Conservation (phyloP, 1,140 invertebrate genomes). For the Drosophila micromelanica region DNA sequence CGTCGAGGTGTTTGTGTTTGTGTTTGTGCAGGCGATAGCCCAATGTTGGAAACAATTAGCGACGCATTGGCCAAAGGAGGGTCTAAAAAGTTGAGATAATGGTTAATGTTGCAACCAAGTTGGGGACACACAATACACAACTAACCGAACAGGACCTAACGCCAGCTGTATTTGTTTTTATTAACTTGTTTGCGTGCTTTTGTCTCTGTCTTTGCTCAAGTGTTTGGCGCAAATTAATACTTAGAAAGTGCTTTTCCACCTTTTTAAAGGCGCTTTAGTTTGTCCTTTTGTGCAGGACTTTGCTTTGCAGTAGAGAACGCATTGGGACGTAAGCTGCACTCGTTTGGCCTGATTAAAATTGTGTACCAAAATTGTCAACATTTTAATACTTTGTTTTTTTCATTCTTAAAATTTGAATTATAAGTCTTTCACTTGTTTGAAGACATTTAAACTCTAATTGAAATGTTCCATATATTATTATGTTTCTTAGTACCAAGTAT, state of each 20-base stretch:
- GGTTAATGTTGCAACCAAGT: slow-evolving; percentile 26
- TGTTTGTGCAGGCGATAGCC: slow-evolving; percentile 63
- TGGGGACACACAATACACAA: slow-evolving; percentile 11
- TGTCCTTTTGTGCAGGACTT: slow-evolving; percentile 51
- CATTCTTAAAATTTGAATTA: too few relatives aligned
- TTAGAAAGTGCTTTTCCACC: slow-evolving; percentile 68
- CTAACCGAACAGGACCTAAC: background rate
- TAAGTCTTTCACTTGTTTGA: too few relatives aligned
- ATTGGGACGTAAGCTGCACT: slow-evolving; percentile 51
- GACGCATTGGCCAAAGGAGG: slow-evolving; percentile 48
- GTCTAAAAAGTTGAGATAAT: background rate
- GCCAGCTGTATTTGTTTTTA: slow-evolving; percentile 55
- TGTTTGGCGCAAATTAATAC: slow-evolving; percentile 78
- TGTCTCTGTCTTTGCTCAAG: slow-evolving; percentile 37
- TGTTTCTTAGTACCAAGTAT: too few relatives aligned
- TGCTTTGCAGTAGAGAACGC: slow-evolving; percentile 54
- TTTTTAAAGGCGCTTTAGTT: slow-evolving; percentile 59
- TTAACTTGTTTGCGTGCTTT: slow-evolving; percentile 64
- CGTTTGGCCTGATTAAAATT: slow-evolving; percentile 5
- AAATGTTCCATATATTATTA: too few relatives aligned
- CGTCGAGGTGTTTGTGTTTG: slow-evolving; percentile 14
- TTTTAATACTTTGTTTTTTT: too few relatives aligned
- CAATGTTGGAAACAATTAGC: slow-evolving; percentile 71
- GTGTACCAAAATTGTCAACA: too few relatives aligned
- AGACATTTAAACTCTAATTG: too few relatives aligned